These are phyloP conservation scores for Zeugodacus cucurbitae DNA, from an alignment of 1,140 invertebrate species.

Conservation along the genomic window DNA sequence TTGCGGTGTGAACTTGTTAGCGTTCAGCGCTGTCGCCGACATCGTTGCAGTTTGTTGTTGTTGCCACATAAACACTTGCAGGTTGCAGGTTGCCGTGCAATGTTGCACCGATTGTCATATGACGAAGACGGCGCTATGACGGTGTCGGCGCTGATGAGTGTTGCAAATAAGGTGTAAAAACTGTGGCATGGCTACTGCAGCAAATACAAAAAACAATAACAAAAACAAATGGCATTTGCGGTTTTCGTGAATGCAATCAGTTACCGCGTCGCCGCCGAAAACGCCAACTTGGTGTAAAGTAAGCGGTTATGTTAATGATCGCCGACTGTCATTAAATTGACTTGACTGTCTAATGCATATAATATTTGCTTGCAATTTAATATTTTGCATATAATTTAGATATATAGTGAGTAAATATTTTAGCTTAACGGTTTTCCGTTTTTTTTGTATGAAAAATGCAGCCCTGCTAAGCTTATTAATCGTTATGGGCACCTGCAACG, in stretches of 20 bases:
- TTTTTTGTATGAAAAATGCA: neutral
- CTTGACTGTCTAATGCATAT: neutral
- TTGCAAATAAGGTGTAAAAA: constrained; percentile 31
- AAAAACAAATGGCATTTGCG: neutral
- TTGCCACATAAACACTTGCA: neutral
- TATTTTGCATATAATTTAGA: neutral
- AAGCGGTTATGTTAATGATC: too few relatives aligned
- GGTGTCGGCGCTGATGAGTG: neutral
- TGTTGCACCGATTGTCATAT: neutral
- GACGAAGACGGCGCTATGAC: neutral
- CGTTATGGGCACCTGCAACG: neutral
- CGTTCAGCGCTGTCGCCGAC: constrained; percentile 28
- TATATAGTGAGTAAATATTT: too few relatives aligned
- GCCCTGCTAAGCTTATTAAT: neutral
- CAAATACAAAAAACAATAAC: neutral
- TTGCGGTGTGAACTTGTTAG: constrained; percentile 47
- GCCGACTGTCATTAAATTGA: neutral
- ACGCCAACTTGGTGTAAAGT: neutral
- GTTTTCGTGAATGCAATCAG: neutral
- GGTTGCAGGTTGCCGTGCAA: neutral
- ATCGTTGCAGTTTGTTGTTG: neutral
- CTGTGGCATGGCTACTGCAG: neutral
- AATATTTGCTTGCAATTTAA: neutral
- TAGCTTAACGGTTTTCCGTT: too few relatives aligned
- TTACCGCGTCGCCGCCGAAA: neutral